phyloP scores from a whole-genome alignment of 2,797 vertebrate genomes.

The Adrianichthys oophorus region DNA sequence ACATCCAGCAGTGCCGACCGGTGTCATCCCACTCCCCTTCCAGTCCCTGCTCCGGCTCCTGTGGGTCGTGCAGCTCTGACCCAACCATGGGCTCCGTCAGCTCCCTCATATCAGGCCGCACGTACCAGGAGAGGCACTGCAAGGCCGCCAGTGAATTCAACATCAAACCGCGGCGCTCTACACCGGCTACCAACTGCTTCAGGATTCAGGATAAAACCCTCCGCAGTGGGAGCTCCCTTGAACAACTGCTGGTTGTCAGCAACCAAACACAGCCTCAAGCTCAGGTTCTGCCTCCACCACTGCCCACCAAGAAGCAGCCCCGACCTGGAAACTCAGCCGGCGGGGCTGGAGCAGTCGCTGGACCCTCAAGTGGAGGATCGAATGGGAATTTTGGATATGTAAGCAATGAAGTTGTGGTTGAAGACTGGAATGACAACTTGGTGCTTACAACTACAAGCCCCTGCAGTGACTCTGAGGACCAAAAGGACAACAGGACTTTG shows the following conservation, averaged over 20 bases:
- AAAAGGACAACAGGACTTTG: slow-evolving; percentile 78
- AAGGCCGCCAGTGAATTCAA: slow-evolving; percentile 75
- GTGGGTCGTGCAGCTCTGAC: slow-evolving; percentile 53
- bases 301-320: slow-evolving; percentile 84
- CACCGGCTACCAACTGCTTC: slow-evolving; percentile 82
- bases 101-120: slow-evolving; percentile 92
- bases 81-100: slow-evolving; percentile 93
- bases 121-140: slow-evolving; percentile 84
- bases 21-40: slow-evolving; percentile 60
- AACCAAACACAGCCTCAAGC: slow-evolving; percentile 61
- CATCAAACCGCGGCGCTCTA: slow-evolving; percentile 78
- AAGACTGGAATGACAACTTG: slow-evolving; percentile 86
- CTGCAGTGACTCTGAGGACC: slow-evolving; percentile 88
- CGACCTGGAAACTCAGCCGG: slow-evolving; percentile 59
- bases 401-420: slow-evolving; percentile 82
- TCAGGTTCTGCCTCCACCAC: slow-evolving; percentile 67
- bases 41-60: slow-evolving; percentile 48
- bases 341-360: slow-evolving; percentile 14
- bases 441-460: slow-evolving; percentile 80
- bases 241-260: slow-evolving; percentile 82
- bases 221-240: slow-evolving; percentile 81
- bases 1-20: slow-evolving; percentile 72
- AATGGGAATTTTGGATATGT: slow-evolving; percentile 80
- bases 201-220: slow-evolving; percentile 77
- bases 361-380: slow-evolving; percentile 28